A percentile compares a stretch with the other conserved stretches of the same genome.
These are phyloP conservation scores for Eleginops maclovinus DNA, from an alignment of 2,113 vertebrate species.

Conservation along the genomic window DNA sequence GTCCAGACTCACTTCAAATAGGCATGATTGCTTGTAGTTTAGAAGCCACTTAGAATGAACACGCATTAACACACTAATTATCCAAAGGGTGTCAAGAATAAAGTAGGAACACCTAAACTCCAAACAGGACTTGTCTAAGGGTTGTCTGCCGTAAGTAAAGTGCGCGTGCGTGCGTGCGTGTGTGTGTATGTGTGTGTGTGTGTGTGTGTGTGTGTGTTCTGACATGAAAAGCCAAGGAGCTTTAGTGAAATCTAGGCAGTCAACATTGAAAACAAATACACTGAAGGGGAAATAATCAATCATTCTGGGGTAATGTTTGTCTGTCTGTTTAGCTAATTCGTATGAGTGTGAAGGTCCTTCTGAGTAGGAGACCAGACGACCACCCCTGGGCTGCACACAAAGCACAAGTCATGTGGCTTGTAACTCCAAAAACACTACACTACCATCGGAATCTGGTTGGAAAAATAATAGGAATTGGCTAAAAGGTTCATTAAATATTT, in stretches of 20 bases:
- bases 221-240: neutral
- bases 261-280: slow-evolving; percentile 20
- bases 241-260: slow-evolving; percentile 27
- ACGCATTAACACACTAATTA: too few species aligned
- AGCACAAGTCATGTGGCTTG: neutral
- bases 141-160: too few species aligned
- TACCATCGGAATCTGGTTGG: neutral
- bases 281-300: slow-evolving; percentile 37
- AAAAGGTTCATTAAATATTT: neutral
- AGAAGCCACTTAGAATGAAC: too few species aligned
- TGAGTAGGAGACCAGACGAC: neutral
- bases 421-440: neutral
- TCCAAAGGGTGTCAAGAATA: too few species aligned
- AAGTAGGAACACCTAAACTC: too few species aligned
- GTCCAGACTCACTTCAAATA: too few species aligned
- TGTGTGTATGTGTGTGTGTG: neutral
- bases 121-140: too few species aligned
- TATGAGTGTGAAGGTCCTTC: slow-evolving; percentile 15
- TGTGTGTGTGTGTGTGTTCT: neutral
- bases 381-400: neutral
- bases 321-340: slow-evolving; percentile 31
- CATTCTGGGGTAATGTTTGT: slow-evolving; percentile 13
- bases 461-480: neutral
- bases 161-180: too few species aligned
- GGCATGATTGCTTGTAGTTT: too few species aligned